Evolutionary conservation across 1,140 invertebrate genomes (phyloP), one percentile per base, ranked within the genome.

Genomic region (Calephelis nemesis): DNA sequence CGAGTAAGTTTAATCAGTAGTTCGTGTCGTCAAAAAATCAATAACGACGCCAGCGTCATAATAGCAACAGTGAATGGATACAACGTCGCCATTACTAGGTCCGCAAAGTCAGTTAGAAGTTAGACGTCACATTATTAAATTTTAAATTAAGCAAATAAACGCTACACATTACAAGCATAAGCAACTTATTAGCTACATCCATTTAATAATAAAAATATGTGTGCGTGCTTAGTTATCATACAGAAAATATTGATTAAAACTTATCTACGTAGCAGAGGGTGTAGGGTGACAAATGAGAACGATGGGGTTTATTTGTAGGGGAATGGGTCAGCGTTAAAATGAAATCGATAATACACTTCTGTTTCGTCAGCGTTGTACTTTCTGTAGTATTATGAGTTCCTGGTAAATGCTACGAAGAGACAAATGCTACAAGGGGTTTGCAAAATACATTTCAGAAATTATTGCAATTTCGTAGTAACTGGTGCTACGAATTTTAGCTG

Each of bases 11-110:
- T 6, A 58, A 39, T 8, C 19, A 12, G 19, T 58, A 11, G 11
- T 58, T 58, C 54, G 15, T 58, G 54, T 9, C 10, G 13, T 42
- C 65, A 54, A n/a, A 45, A 40, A 45, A 66, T 66, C 65, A 54
- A 66, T 66, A 68, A 47, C 52, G 54, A 42, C 63, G 66, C 63
- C 13, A 62, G 47, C 47, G 47, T 66, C 49, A 68, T 47, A 47
- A 65, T 50, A 49, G 30, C 30, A 67, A 47, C 50, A 19, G 52
- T 72, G 70, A 72, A 72, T 72, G 67, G 50, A 68, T 15, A 62
- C 64, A 62, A 67, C 66, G 66, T 68, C 66, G 63, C 64, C 13
- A 65, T 39, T 47, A 72, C 67, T 42, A 68, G 67, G 70, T 42
- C 30, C 15, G 13, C 70, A 72, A 65, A 30, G 65, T 40, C 50